Evolutionary conservation across 2,797 vertebrate species (phyloP), one percentile per base, ranked within the genome.

Genomic region (Mastacembelus armatus): DNA sequence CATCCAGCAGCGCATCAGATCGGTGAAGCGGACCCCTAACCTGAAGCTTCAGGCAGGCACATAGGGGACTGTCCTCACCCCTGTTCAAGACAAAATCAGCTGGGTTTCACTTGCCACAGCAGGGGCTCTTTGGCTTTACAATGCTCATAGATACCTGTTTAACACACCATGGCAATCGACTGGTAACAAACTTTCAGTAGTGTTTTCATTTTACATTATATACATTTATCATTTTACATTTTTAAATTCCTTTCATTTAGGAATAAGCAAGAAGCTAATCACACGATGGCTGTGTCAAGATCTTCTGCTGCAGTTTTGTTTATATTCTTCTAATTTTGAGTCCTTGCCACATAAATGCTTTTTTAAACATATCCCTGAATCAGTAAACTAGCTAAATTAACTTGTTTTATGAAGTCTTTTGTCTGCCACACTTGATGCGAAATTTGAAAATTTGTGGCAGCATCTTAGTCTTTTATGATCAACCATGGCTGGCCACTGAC

Each of bases 1-100:
- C 73, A 78, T 64, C 79, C 71, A 47, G 12, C n/a, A 59, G 80
- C 54, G 83, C 67, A 40, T 69, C 66, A 64, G 70, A 85, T 77
- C 62, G 70, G 42, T 79, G 66, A 61, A 77, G 70, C 78, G 59
- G 76, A 71, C 71, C 74, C 67, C 33, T 15, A 10, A 67, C 66
- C 72, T 39, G 64, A 57, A 57, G 74, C 55, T 59, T 7, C 7
- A 29, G 66, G 70, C 56, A 76, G 77, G 73, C 64, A 47, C 60
- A 63, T 63, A 56, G 59, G 75, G 71, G 58, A 62, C 59, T 66
- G 51, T 66, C 79, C 47, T 48, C 35, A 42, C 54, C 27, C 11
- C 16, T 30, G 29, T 73, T 65, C 36, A 36, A 68, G 64, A 38
- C 40, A 3, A 16, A 59, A 60, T 62, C 58, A 48, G 54, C 64